These are phyloP conservation scores for Pristionchus exspectatus DNA, from an alignment of 2,888 invertebrate genomes.

Conservation along the genomic window DNA sequence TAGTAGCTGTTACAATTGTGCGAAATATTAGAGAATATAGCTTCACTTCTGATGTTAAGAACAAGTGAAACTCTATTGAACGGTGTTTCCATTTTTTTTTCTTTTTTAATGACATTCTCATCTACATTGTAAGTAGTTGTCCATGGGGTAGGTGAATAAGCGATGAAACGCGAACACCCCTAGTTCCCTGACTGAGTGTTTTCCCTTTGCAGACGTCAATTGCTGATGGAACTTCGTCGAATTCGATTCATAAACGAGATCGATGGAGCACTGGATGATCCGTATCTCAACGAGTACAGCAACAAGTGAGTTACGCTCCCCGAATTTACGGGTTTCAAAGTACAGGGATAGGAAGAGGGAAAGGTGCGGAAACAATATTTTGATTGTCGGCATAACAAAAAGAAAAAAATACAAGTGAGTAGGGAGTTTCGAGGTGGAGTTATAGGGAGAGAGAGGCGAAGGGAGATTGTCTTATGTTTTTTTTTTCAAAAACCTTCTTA, in stretches of 20 bases:
- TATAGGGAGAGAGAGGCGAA: too few relatives aligned
- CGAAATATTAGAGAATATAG: too few relatives aligned
- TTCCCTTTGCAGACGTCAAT: conserved; percentile 61
- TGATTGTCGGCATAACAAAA: not conserved
- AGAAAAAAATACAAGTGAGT: not conserved
- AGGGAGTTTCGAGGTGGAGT: too few relatives aligned
- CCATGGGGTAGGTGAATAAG: not conserved
- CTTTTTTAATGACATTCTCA: too few relatives aligned
- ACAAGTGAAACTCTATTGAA: too few relatives aligned
- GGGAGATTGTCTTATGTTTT: not conserved
- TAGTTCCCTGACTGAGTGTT: not conserved
- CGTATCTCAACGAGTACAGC: conserved; percentile 56
- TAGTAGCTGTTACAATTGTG: too few relatives aligned
- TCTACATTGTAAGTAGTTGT: too few relatives aligned
- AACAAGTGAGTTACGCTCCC: conserved; percentile 21
- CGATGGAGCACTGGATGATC: conserved; percentile 53
- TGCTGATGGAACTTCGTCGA: conserved; percentile 73
- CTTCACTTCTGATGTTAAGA: too few relatives aligned
- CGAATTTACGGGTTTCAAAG: too few relatives aligned
- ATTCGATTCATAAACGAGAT: conserved; percentile 58
- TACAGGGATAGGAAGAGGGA: not conserved
- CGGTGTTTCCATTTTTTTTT: too few relatives aligned
- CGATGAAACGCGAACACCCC: not conserved
- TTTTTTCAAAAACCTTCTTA: not conserved
- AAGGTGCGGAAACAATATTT: too few relatives aligned